Percentiles rank a stretch among this genome's conserved stretches.
Evolutionary conservation across 92 coral and sea anemone species (phyloP).

Genomic region (Palythoa caribaeorum): DNA sequence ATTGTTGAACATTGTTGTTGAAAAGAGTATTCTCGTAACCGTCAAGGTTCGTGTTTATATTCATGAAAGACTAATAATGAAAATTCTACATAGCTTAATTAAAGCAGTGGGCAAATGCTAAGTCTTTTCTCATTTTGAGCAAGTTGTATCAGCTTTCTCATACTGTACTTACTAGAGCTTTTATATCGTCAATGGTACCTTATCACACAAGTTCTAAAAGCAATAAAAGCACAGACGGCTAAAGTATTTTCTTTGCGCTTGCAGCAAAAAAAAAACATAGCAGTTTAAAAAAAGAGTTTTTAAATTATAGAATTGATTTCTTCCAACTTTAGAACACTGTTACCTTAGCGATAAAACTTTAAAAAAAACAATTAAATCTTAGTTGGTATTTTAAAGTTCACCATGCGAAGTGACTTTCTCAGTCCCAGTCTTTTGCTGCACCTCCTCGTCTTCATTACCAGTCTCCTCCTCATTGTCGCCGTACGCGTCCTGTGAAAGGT

Average conservation of each 20-base stretch:
- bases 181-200: background rate
- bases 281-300: background rate
- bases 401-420: slow-evolving; percentile 7
- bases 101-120: background rate
- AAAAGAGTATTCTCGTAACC: background rate
- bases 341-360: background rate
- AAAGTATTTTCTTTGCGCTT: background rate
- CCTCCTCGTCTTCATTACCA: slow-evolving; percentile 23
- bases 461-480: slow-evolving; percentile 17
- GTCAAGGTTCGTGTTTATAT: background rate
- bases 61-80: background rate
- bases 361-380: background rate
- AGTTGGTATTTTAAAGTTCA: background rate
- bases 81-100: background rate
- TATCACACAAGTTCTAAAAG: background rate
- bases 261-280: background rate
- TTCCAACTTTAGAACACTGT: background rate
- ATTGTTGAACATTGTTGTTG: no score
- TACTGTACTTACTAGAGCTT: background rate
- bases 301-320: no score
- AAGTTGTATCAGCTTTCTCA: background rate
- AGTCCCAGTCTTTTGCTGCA: slow-evolving; percentile 15
- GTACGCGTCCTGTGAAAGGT: slow-evolving; percentile 28
- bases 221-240: background rate
- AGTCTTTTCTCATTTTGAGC: no score